A percentile compares a stretch with the other conserved stretches of the same genome.
phyloP scores from a whole-genome alignment of 2,113 vertebrate genomes.

The Vicugna pacos region DNA sequence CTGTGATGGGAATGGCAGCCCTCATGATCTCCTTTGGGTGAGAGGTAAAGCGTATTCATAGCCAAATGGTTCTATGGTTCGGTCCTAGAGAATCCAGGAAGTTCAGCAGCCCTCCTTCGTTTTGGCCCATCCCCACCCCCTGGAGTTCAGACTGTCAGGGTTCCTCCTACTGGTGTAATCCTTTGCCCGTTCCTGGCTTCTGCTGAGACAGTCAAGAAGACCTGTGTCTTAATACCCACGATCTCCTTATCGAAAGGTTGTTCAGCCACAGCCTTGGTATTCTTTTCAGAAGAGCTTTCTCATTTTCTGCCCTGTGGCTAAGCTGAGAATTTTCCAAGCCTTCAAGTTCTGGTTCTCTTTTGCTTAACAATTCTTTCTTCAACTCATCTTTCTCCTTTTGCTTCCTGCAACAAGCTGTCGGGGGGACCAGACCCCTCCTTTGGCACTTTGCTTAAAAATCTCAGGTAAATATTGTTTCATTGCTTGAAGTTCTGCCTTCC shows the following conservation, averaged over 20 bases:
- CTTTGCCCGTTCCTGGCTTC: neutral
- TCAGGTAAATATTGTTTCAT: neutral
- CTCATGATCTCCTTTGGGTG: neutral
- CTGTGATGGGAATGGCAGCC: neutral
- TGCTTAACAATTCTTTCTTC: neutral
- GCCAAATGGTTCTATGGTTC: neutral
- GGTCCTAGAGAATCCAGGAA: neutral
- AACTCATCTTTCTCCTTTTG: neutral
- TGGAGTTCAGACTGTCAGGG: neutral
- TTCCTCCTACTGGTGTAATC: neutral
- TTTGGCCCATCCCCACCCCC: neutral
- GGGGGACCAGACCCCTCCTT: neutral
- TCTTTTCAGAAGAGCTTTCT: neutral
- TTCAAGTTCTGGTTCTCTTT: neutral
- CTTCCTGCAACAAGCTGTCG: neutral
- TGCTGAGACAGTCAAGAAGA: neutral
- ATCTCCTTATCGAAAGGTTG: neutral
- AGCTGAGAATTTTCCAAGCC: neutral
- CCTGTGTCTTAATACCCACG: neutral
- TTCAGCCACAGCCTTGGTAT: neutral
- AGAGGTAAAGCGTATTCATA: neutral
- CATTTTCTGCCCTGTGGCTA: neutral
- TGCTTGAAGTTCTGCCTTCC: neutral
- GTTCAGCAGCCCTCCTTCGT: neutral
- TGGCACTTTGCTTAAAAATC: neutral